Evolutionary conservation across 2,113 vertebrate species (phyloP).

Genomic region (Xyliphius kryptos): DNA sequence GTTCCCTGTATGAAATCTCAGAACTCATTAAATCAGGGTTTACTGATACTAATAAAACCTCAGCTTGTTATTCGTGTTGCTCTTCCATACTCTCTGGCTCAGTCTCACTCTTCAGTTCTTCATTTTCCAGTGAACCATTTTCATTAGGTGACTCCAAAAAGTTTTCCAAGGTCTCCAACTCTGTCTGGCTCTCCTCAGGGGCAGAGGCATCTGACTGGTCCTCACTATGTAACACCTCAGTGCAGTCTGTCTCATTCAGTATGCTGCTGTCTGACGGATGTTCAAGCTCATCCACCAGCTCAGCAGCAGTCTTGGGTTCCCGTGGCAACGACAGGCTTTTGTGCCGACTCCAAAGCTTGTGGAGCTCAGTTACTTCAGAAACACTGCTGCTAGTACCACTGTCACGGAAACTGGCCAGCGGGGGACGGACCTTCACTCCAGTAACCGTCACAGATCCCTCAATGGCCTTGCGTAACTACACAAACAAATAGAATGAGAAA

Average conservation of each 20-base stretch:
- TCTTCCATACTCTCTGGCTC: background rate
- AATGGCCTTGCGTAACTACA: conserved; percentile 90
- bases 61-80: conserved; percentile 35
- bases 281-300: conserved; percentile 54
- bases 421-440: conserved; percentile 90
- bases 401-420: conserved; percentile 92
- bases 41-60: background rate
- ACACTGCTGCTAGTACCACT: conserved; percentile 80
- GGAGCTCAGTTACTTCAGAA: conserved; percentile 86
- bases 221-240: conserved; percentile 39
- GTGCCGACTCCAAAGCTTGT: conserved; percentile 86
- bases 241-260: conserved; percentile 43
- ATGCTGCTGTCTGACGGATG: conserved; percentile 55
- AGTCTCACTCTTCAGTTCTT: conserved; percentile 12
- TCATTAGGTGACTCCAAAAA: conserved; percentile 59
- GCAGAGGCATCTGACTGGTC: conserved; percentile 54
- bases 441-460: conserved; percentile 91
- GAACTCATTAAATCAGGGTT: background rate
- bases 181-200: conserved; percentile 55
- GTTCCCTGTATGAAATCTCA: background rate
- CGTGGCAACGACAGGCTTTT: conserved; percentile 79
- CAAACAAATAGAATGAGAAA: background rate
- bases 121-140: conserved; percentile 41
- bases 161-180: conserved; percentile 45
- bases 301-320: conserved; percentile 72